These are phyloP conservation scores for Conomelus anceps DNA, from an alignment of 2,888 invertebrate species.

Conservation along the genomic window DNA sequence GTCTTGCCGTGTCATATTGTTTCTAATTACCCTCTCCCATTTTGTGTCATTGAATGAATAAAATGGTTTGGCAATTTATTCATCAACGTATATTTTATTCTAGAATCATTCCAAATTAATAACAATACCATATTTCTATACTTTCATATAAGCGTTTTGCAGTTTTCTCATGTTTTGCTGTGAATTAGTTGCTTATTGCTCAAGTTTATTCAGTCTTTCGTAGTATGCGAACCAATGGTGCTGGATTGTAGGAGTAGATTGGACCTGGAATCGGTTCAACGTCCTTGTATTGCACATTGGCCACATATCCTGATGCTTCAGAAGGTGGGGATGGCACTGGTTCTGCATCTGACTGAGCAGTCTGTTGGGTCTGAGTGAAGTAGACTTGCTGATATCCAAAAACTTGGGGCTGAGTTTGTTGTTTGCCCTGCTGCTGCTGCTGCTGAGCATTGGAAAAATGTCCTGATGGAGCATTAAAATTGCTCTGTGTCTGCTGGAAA, in stretches of 20 bases:
- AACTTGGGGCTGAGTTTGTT: not conserved
- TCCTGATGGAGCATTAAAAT: not conserved
- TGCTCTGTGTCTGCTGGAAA: not conserved
- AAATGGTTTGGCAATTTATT: no score
- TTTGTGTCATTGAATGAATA: no score
- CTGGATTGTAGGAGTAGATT: slow-evolving; percentile 32
- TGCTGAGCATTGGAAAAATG: not conserved
- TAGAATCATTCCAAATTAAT: no score
- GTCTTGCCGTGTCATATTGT: no score
- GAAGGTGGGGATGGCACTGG: slow-evolving; percentile 1
- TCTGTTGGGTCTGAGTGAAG: not conserved
- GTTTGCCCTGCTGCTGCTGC: no score
- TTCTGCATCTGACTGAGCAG: not conserved
- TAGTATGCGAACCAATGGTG: slow-evolving; percentile 30
- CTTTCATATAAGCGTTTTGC: no score
- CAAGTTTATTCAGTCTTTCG: slow-evolving; percentile 13
- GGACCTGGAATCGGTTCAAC: slow-evolving; percentile 35
- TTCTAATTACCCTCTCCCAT: no score
- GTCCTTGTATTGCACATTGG: slow-evolving; percentile 34
- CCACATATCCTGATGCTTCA: slow-evolving; percentile 27
- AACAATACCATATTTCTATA: no score
- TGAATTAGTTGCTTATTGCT: no score
- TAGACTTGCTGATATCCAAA: slow-evolving; percentile 15
- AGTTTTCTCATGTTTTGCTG: no score
- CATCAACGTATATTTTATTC: no score